Evolutionary conservation across 1,140 invertebrate species (phyloP).

Genomic region (Zaprionus ghesquierei): DNA sequence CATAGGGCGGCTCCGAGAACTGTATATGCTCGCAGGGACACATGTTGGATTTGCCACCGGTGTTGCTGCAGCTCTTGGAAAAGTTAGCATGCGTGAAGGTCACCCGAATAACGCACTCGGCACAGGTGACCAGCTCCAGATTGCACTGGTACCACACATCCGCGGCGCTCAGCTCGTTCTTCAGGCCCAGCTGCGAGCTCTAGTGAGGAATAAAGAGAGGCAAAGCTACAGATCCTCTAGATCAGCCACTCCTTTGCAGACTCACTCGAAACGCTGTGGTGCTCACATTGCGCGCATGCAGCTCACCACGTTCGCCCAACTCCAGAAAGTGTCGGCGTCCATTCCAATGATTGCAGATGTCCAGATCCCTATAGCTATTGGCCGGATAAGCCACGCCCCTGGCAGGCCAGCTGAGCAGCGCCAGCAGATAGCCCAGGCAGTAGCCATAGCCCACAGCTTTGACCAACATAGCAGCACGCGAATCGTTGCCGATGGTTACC

Average conservation of each 20-base stretch:
- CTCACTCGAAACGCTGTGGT: slow-evolving; percentile 76
- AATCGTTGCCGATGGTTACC: slow-evolving; percentile 1
- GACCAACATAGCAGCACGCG: slow-evolving; percentile 41
- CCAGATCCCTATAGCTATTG: slow-evolving; percentile 83
- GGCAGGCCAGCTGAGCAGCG: slow-evolving; percentile 38
- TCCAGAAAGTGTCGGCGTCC: slow-evolving; percentile 86
- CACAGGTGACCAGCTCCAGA: slow-evolving; percentile 88
- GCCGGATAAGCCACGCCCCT: slow-evolving; percentile 57
- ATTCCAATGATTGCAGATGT: slow-evolving; percentile 86
- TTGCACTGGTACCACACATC: slow-evolving; percentile 85
- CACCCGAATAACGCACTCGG: slow-evolving; percentile 87
- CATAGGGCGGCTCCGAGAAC: slow-evolving; percentile 88
- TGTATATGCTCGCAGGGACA: slow-evolving; percentile 87
- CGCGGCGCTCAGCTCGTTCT: slow-evolving; percentile 41
- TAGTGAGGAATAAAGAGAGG: slow-evolving; percentile 9
- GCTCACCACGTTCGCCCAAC: slow-evolving; percentile 85
- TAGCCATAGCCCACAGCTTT: slow-evolving; percentile 56
- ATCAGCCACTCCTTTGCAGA: neutral
- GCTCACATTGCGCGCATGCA: slow-evolving; percentile 85
- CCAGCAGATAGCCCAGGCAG: slow-evolving; percentile 50
- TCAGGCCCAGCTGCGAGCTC: slow-evolving; percentile 63
- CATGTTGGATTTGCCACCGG: slow-evolving; percentile 61
- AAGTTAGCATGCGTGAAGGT: slow-evolving; percentile 85
- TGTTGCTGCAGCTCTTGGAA: slow-evolving; percentile 79
- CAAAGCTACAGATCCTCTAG: neutral